These are phyloP conservation scores for Rhopalosiphum padi DNA, from an alignment of 1,140 invertebrate genomes.

Conservation along the genomic window DNA sequence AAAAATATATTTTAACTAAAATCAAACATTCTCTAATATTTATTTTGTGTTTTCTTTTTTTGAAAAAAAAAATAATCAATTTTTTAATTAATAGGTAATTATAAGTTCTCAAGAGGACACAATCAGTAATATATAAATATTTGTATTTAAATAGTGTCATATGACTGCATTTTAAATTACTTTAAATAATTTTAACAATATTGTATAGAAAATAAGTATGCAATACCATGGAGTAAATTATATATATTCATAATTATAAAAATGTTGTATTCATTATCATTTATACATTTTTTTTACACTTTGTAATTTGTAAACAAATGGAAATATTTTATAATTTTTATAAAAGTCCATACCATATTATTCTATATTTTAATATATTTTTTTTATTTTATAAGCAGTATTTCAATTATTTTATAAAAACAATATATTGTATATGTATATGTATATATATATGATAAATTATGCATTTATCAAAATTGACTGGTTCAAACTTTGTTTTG, in stretches of 20 bases:
- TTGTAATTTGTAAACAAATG: background rate
- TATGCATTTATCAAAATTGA: slow-evolving; percentile 31
- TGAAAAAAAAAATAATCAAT: background rate
- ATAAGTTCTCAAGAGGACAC: slow-evolving; percentile 10
- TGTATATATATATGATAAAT: background rate
- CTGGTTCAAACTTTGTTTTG: background rate
- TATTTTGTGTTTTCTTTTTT: background rate
- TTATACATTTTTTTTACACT: background rate
- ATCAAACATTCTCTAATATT: slow-evolving; percentile 27
- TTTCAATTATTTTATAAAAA: slow-evolving; percentile 26
- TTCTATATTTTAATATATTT: background rate
- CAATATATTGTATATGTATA: background rate
- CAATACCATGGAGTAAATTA: background rate
- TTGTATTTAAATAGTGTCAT: background rate
- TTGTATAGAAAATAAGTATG: slow-evolving; percentile 11
- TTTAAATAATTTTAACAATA: background rate
- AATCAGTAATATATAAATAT: background rate
- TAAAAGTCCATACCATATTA: background rate
- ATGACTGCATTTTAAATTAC: background rate
- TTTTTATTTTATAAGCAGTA: background rate
- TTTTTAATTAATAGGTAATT: background rate
- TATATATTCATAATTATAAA: background rate
- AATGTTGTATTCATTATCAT: background rate
- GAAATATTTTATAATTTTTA: slow-evolving; percentile 20
- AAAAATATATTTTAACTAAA: slow-evolving; percentile 24